These are phyloP conservation scores for Scaptomyza cyrtandrae DNA, from an alignment of 2,888 invertebrate genomes.

Conservation along the genomic window DNA sequence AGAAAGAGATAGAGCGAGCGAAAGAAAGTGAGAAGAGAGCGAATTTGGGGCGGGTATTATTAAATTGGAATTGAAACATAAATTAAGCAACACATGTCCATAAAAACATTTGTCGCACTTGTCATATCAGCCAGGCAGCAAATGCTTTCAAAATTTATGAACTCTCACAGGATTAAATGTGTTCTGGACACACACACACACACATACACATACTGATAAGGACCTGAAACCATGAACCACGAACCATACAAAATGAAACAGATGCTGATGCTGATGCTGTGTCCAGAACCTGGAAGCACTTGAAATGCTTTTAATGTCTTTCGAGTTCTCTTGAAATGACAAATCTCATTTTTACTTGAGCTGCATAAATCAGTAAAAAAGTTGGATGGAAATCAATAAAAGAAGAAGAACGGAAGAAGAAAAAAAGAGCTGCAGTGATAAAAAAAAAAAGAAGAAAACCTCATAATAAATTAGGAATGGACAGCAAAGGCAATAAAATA, in stretches of 20 bases:
- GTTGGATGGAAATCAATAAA: slow-evolving; percentile 47
- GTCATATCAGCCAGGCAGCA: slow-evolving; percentile 60
- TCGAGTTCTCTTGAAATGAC: slow-evolving; percentile 32
- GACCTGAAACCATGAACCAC: slow-evolving; percentile 32
- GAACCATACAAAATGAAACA: slow-evolving; percentile 4
- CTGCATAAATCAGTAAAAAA: slow-evolving; percentile 58
- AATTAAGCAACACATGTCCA: slow-evolving; percentile 75
- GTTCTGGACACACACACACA: slow-evolving; percentile 26
- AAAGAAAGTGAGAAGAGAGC: background rate
- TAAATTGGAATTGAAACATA: slow-evolving; percentile 68
- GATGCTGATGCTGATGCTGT: slow-evolving; percentile 19
- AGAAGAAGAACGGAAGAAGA: slow-evolving; percentile 6
- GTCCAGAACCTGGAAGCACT: slow-evolving; percentile 31
- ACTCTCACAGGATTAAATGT: slow-evolving; percentile 35
- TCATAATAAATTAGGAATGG: slow-evolving; percentile 50
- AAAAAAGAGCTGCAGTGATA: slow-evolving; percentile 40
- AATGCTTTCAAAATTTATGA: slow-evolving; percentile 58
- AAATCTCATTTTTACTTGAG: slow-evolving; percentile 52
- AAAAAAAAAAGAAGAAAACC: no score
- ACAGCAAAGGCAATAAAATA: slow-evolving; percentile 47
- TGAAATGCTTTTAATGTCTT: slow-evolving; percentile 50
- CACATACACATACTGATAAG: slow-evolving; percentile 48
- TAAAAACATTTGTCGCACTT: slow-evolving; percentile 69
- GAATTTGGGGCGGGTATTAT: slow-evolving; percentile 12
- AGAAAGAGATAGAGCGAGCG: background rate